Percentiles rank a stretch among this genome's conserved stretches.
Conservation (phyloP, 2,113 vertebrate species). For the Pionites leucogaster region DNA sequence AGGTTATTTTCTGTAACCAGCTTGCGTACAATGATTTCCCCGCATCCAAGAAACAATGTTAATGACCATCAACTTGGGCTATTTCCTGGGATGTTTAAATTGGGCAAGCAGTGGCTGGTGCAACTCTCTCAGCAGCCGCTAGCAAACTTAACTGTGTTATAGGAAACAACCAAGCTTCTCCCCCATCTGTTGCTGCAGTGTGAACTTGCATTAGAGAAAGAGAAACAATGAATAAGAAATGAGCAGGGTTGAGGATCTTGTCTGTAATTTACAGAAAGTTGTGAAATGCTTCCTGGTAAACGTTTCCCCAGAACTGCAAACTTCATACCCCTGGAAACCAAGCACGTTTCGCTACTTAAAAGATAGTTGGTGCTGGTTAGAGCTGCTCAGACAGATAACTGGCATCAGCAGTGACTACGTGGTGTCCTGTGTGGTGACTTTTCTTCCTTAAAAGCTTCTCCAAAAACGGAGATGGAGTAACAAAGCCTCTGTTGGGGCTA, state of each 20-base stretch:
- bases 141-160: not conserved
- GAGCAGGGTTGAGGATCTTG: not conserved
- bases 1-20: not conserved
- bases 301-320: not conserved
- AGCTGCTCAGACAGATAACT: not conserved
- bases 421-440: not conserved
- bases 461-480: not conserved
- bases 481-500: not conserved
- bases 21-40: not conserved
- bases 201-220: not conserved
- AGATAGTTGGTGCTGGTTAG: not conserved
- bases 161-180: not conserved
- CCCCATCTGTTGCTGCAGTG: rapidly evolving
- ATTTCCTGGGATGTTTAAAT: not conserved
- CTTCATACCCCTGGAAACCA: not conserved
- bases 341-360: not conserved
- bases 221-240: not conserved
- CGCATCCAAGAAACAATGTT: not conserved
- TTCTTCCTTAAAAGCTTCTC: not conserved
- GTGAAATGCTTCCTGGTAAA: slow-evolving; percentile 28
- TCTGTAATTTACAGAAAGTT: slow-evolving; percentile 37
- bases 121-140: not conserved
- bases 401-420: not conserved
- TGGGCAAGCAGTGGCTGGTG: not conserved
- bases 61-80: not conserved